Evolutionary conservation across 2,888 invertebrate genomes (phyloP).

Genomic region (Paralinhomoeus sp.): DNA sequence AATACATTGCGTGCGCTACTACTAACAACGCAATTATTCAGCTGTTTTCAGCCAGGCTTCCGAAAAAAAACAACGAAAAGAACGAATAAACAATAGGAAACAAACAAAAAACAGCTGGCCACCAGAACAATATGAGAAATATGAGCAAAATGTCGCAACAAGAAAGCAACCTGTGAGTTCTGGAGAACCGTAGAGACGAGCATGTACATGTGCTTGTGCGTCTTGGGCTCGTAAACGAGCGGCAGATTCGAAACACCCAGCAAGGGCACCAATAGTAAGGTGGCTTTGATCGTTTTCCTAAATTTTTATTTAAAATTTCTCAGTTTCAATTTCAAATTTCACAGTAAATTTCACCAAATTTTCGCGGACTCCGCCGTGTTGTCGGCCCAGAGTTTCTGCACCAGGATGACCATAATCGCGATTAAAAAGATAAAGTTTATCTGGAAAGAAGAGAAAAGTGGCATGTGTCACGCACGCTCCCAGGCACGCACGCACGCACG

Average conservation of each 20-base stretch:
- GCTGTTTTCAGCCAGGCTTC: too few relatives aligned
- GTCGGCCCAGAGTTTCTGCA: conserved; percentile 30
- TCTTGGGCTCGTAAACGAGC: conserved; percentile 31
- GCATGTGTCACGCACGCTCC: not conserved
- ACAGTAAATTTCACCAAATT: conserved; percentile 23
- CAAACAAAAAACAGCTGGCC: too few relatives aligned
- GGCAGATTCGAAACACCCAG: conserved; percentile 35
- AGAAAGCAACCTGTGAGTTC: conserved; percentile 32
- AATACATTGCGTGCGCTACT: too few relatives aligned
- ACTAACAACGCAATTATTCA: too few relatives aligned
- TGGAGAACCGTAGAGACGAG: conserved; percentile 33
- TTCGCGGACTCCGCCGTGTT: conserved; percentile 30
- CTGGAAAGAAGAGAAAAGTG: conserved; percentile 18
- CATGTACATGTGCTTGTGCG: conserved; percentile 28
- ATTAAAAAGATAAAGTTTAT: conserved; percentile 30
- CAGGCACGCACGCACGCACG: not conserved
- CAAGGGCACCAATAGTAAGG: conserved; percentile 34
- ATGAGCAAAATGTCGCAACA: too few relatives aligned
- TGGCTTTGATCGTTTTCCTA: conserved; percentile 35
- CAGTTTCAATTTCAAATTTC: not conserved
- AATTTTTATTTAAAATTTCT: not conserved
- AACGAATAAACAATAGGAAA: too few relatives aligned
- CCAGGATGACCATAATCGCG: conserved; percentile 30
- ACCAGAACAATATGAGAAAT: too few relatives aligned
- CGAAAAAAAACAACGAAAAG: too few relatives aligned